Conservation (phyloP, 2,888 invertebrate species). For the Tipula unca region DNA sequence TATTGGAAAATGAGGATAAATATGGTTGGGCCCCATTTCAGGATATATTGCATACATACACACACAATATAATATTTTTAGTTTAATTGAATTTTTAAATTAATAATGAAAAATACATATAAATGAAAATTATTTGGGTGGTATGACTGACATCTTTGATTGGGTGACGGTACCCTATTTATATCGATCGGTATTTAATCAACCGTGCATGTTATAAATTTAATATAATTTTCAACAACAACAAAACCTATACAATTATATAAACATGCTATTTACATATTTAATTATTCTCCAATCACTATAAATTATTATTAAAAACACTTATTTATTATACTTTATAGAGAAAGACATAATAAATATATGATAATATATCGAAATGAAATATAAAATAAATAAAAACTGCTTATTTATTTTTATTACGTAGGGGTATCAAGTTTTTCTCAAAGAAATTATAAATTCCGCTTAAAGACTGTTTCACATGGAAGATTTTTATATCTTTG, state of each 20-base stretch:
- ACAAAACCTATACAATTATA: neutral
- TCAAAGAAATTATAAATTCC: neutral
- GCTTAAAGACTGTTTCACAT: neutral
- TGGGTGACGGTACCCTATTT: neutral
- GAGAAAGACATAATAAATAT: neutral
- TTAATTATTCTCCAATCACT: neutral
- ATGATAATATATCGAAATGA: neutral
- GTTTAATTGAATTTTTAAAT: too few relatives aligned
- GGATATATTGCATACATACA: too few relatives aligned
- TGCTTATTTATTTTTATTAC: neutral
- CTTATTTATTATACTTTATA: neutral
- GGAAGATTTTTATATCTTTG: neutral
- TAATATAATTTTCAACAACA: neutral
- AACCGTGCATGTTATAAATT: neutral
- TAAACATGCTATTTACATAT: neutral
- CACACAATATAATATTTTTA: too few relatives aligned
- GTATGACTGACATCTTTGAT: neutral
- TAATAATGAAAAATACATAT: too few relatives aligned
- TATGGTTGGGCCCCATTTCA: too few relatives aligned
- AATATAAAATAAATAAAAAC: neutral
- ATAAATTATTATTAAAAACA: neutral
- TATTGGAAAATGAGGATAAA: too few relatives aligned
- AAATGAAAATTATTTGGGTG: too few relatives aligned
- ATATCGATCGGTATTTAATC: neutral
- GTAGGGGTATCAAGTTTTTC: neutral